A percentile compares a stretch with the other conserved stretches of the same genome.
These are phyloP conservation scores for Porites australiensis DNA, from an alignment of 64 coral and sea anemone species.

Conservation along the genomic window DNA sequence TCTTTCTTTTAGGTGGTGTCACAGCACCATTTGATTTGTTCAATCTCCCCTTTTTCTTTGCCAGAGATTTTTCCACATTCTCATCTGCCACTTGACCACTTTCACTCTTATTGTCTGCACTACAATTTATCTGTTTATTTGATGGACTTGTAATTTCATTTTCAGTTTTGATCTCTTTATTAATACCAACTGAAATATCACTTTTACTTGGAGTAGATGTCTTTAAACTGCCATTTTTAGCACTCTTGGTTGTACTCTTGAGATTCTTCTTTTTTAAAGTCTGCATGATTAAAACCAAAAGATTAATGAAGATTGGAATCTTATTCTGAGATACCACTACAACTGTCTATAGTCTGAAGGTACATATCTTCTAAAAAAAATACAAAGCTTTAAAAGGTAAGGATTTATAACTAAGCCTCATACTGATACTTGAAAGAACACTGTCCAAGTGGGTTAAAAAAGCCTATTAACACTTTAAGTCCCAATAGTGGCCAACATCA, in stretches of 20 bases:
- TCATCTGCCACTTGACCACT: not conserved
- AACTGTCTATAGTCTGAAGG: not conserved
- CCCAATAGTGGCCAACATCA: no score
- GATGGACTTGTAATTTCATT: not conserved
- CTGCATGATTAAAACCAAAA: not conserved
- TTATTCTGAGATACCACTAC: not conserved
- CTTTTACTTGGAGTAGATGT: not conserved
- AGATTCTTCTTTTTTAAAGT: slow-evolving; percentile 23
- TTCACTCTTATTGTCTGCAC: not conserved
- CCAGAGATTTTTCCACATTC: not conserved
- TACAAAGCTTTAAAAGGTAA: no score
- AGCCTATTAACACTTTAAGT: no score
- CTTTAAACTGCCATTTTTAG: not conserved
- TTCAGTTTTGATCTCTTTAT: not conserved
- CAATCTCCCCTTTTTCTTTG: not conserved
- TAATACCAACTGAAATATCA: not conserved
- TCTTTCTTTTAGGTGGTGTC: not conserved
- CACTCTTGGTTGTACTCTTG: not conserved
- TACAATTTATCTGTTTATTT: not conserved
- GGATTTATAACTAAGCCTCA: no score
- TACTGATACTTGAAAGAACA: no score
- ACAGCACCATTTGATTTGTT: not conserved
- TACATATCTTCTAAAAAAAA: no score
- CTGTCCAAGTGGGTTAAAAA: no score
- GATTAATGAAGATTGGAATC: no score